phyloP scores from a whole-genome alignment of 30 jellyfish, hydroid and myxozoan species.

The Turritopsis dohrnii region DNA sequence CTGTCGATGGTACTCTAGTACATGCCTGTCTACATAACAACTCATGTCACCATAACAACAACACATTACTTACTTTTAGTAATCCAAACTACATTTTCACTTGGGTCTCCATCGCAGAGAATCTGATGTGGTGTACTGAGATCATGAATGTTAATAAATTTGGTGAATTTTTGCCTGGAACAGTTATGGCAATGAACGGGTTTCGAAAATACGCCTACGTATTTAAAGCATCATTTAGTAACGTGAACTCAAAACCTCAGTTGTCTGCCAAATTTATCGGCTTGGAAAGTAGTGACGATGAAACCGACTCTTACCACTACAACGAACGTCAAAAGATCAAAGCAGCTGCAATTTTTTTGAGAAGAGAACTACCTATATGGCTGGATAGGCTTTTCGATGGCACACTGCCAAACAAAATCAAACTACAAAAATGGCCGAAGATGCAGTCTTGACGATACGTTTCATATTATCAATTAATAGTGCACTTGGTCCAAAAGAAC shows the following conservation, averaged over 20 bases:
- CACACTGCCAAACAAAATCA: constrained; percentile 46
- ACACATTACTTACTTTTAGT: constrained; percentile 41
- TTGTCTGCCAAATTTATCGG: constrained; percentile 69
- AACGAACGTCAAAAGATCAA: constrained; percentile 29
- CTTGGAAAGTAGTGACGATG: constrained; percentile 81
- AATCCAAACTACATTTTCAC: constrained; percentile 47
- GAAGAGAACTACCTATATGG: constrained; percentile 62
- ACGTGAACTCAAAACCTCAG: constrained; percentile 11
- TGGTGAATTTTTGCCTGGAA: constrained; percentile 87
- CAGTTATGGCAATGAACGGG: constrained; percentile 82
- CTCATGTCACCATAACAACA: too few species aligned
- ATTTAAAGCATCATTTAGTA: constrained; percentile 41
- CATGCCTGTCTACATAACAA: too few species aligned
- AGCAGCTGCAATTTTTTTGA: constrained; percentile 33
- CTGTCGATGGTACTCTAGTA: too few species aligned
- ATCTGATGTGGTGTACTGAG: constrained; percentile 89
- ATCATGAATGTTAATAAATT: constrained; percentile 76
- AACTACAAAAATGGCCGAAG: constrained; percentile 73
- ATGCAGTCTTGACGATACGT: constrained; percentile 39
- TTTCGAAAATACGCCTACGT: constrained; percentile 56
- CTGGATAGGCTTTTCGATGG: constrained; percentile 86
- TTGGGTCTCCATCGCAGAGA: constrained; percentile 80
- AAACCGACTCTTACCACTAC: constrained; percentile 33
- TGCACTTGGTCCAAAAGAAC: too few species aligned
- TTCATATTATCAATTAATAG: not conserved